Base-by-base conservation (phyloP, 1,140 invertebrate genomes). In the Trinorchestia longiramus region DNA sequence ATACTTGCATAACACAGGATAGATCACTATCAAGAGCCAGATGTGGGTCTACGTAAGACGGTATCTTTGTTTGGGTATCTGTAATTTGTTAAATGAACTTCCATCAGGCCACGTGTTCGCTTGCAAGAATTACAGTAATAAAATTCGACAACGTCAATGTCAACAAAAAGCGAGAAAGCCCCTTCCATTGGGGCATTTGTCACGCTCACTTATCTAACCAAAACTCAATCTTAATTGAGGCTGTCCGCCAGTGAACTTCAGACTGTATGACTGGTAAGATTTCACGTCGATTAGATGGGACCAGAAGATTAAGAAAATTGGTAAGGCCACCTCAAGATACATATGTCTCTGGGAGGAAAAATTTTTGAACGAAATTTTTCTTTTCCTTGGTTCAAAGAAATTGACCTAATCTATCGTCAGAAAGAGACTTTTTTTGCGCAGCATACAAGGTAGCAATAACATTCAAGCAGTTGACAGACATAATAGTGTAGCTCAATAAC, bases 91-190 rank as follows among this genome's bases (percentile, higher is more conserved):
- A 36, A 77, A 36, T 77, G 62, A 77, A 36, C 15, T 36, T 36
- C 62, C 62, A 77, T 77, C 62, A 77, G 62, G 88, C 88, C 41
- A 90, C 88, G 41, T 42, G 28, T 90, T 90, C 88, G 15, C 62
- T 42, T 41, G 88, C 88, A 90, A 11, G 41, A 90, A 90, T 90
- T 90, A 90, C 88, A 90, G 88, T 90, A 90, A 90, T 77, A 77
- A 77, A 77, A 77, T 77, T 77, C 62, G 62, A 77, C 62, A 77
- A 77, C 62, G 62, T 77, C 62, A 77, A 77, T 77, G 62, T 77
- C 62, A 77, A 77, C 62, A 77, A 77, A 77, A 77, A 77, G 62
- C 1, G 62, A 77, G 62, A 77, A 77, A 77, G 62, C 62, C 11
- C 62, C 62, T 77, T 77, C 62, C 62, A 77, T 77, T 77, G 62